A percentile compares a stretch with the other conserved stretches of the same genome.
Conservation (phyloP, 2,888 invertebrate genomes). For the Leptinotarsa rubiginosa region DNA sequence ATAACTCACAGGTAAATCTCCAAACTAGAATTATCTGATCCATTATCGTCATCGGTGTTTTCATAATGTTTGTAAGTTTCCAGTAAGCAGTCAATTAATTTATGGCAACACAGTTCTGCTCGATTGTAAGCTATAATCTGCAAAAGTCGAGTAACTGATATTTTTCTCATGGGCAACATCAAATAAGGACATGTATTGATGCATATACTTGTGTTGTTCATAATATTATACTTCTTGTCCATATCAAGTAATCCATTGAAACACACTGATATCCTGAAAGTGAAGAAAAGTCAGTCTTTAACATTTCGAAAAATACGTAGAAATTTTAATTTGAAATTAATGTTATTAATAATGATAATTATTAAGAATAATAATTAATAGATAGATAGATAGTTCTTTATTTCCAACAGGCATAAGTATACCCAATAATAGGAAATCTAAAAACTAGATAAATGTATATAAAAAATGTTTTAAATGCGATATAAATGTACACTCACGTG, state of each 20-base stretch:
- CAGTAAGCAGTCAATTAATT: conserved; percentile 77
- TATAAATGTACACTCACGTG: no score
- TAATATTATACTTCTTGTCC: conserved; percentile 69
- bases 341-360: no score
- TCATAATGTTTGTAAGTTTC: conserved; percentile 74
- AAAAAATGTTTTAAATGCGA: no score
- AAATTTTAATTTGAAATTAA: no score
- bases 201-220: conserved; percentile 73
- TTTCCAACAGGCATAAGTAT: no score
- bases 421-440: no score
- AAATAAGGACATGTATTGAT: conserved; percentile 82
- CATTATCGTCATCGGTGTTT: conserved; percentile 66
- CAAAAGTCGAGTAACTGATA: conserved; percentile 79
- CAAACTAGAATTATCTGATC: conserved; percentile 75
- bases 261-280: conserved; percentile 72
- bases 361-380: no score
- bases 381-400: no score
- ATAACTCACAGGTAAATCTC: conserved; percentile 76
- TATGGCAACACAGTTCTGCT: conserved; percentile 77
- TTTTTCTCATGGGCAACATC: conserved; percentile 76
- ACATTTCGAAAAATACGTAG: no score
- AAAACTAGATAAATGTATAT: no score
- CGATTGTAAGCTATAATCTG: conserved; percentile 79
- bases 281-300: background rate
- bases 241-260: conserved; percentile 74